Evolutionary conservation across 2,888 invertebrate genomes (phyloP).

Genomic region (Tineola bisselliella): DNA sequence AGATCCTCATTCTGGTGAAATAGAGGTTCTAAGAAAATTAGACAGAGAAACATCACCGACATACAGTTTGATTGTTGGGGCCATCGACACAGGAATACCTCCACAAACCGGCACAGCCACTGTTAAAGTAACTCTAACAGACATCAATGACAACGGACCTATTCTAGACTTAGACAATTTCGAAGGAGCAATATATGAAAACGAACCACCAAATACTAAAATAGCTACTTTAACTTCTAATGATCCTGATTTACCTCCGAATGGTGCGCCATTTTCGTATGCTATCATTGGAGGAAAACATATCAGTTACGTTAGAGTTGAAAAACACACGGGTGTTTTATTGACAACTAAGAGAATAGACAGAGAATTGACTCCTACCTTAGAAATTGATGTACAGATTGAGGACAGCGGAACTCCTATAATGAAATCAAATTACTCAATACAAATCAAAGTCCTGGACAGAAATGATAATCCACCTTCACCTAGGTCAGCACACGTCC

Average conservation of each 20-base stretch:
- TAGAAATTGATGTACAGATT: conserved; percentile 83
- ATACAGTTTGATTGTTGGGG: conserved; percentile 83
- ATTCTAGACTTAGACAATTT: conserved; percentile 77
- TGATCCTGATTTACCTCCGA: conserved; percentile 90
- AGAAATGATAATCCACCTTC: conserved; percentile 92
- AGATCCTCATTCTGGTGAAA: conserved; percentile 85
- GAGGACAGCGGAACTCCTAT: conserved; percentile 88
- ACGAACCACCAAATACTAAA: conserved; percentile 83
- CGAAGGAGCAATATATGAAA: conserved; percentile 84
- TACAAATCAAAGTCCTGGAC: conserved; percentile 81
- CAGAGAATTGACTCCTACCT: conserved; percentile 79
- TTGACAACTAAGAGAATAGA: conserved; percentile 83
- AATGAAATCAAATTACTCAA: conserved; percentile 82
- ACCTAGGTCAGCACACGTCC: conserved; percentile 81
- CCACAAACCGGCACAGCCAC: conserved; percentile 92
- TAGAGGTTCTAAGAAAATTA: conserved; percentile 78
- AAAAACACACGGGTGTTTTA: conserved; percentile 82
- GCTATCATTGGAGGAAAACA: conserved; percentile 81
- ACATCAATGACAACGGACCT: conserved; percentile 95
- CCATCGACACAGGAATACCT: conserved; percentile 88
- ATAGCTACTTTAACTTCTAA: conserved; percentile 87
- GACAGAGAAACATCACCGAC: conserved; percentile 83
- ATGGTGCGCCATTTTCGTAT: conserved; percentile 91
- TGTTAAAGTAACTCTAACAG: conserved; percentile 81
- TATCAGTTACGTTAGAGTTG: conserved; percentile 78